Base-by-base conservation (phyloP, 2,113 vertebrate genomes). In the Oryzias melastigma region DNA sequence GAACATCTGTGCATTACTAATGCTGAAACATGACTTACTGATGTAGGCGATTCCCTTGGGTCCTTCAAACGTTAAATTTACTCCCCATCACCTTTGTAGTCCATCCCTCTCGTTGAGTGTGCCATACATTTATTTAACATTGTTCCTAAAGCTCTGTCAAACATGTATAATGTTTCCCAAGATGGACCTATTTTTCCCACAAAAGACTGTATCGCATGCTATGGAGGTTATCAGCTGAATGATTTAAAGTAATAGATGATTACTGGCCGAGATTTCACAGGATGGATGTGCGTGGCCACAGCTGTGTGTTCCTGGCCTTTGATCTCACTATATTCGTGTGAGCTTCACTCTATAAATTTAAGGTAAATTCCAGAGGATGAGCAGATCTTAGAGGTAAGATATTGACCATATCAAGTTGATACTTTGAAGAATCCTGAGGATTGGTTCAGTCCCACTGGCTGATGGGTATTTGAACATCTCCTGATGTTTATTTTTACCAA, bases 1-100 rank as follows among this genome's bases (percentile, higher is more conserved):
- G 50, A 80, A 90, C 88, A 89, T 88, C 77, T 87, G 86, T 75
- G 75, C 74, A 71, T 85, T 77, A 84, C 78, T 80, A 82, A 89
- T 58, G 29, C 20, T 64, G 58, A 70, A 80, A 81, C 74, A 74
- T 67, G 75, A 79, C 62, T 68, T 72, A 63, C 58, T 72, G 81
- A 80, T 71, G 75, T 80, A 20, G 61, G 49, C 46, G 67, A 73
- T 64, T 83, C 75, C 73, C 56, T 47, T 53, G 76, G 46, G 75
- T 52, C 4, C 5, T 25, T 72, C 75, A 78, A 74, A 80, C 41
- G 47, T 72, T 61, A 44, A 53, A 81, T 84, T 82, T 85, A 78
- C 57, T 77, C 62, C 69, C 48, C 22, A 49, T 75, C 68, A 83
- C 64, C 52, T 80, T 71, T 68, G 52, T 25, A 41, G 62, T 64